These are phyloP conservation scores for Salmo trutta DNA, from an alignment of 2,797 vertebrate genomes.

Conservation along the genomic window DNA sequence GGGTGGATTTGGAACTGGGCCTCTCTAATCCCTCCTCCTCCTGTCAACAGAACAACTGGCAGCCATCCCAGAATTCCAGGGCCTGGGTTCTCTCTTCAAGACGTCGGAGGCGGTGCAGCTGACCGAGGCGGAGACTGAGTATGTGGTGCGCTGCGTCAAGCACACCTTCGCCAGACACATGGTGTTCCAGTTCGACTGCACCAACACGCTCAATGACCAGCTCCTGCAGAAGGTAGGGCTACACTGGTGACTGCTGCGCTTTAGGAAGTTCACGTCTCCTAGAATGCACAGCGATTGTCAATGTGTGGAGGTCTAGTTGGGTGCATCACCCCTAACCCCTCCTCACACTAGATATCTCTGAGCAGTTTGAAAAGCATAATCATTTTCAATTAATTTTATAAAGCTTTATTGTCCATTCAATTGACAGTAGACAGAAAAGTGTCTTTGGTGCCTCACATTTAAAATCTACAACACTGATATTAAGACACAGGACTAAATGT, in stretches of 20 bases:
- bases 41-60: slow-evolving; percentile 86
- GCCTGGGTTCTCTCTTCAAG: slow-evolving; percentile 89
- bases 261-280: neutral
- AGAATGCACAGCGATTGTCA: neutral
- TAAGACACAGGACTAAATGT: too few species aligned
- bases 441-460: too few species aligned
- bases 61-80: slow-evolving; percentile 88
- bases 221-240: slow-evolving; percentile 83
- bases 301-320: neutral
- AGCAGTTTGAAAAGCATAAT: neutral
- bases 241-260: neutral
- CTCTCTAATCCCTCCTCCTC: neutral
- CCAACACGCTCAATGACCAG: slow-evolving; percentile 96
- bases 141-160: slow-evolving; percentile 93
- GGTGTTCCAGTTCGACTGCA: slow-evolving; percentile 98
- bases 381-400: too few species aligned
- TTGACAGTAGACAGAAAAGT: too few species aligned
- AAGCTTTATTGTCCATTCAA: too few species aligned
- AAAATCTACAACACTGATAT: too few species aligned
- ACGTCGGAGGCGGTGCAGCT: slow-evolving; percentile 92
- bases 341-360: neutral
- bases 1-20: too few species aligned
- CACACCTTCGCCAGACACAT: slow-evolving; percentile 89
- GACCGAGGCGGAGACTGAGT: slow-evolving; percentile 96
- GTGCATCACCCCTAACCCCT: neutral